Evolutionary conservation across 2,113 vertebrate genomes (phyloP).

Genomic region (Opisthocomus hoazin): DNA sequence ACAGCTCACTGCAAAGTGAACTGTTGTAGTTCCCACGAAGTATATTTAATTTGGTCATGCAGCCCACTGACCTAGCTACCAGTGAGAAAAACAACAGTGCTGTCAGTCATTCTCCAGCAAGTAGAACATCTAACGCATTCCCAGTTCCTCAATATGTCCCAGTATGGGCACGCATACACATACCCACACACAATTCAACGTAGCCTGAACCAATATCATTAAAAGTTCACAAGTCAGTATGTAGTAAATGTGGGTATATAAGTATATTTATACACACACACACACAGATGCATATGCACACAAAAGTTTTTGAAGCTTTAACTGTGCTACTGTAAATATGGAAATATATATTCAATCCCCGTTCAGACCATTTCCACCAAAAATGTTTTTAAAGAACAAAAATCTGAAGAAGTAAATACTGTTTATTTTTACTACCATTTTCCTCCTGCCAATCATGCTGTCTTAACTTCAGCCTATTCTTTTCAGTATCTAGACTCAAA

Average conservation of each 20-base stretch:
- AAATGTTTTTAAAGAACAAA: conserved; percentile 7
- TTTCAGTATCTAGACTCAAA: conserved; percentile 29
- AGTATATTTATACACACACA: background rate
- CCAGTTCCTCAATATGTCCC: conserved; percentile 19
- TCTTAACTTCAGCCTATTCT: background rate
- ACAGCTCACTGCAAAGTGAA: conserved; percentile 4
- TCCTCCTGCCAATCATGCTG: background rate
- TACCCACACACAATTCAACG: background rate
- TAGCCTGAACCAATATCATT: background rate
- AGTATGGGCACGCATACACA: background rate
- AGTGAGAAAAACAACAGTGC: conserved; percentile 44
- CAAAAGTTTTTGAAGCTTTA: background rate
- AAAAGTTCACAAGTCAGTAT: background rate
- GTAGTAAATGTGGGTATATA: background rate
- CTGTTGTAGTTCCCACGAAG: conserved; percentile 13
- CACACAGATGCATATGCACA: background rate
- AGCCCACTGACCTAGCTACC: conserved; percentile 40
- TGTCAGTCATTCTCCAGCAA: conserved; percentile 57
- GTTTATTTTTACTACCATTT: conserved; percentile 22
- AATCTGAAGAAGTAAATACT: conserved; percentile 19
- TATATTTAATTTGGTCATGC: conserved; percentile 51
- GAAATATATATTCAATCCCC: background rate
- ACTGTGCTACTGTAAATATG: background rate
- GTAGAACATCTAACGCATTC: conserved; percentile 43
- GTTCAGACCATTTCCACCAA: background rate